Evolutionary conservation across 2,113 vertebrate species (phyloP), one percentile per base, ranked within the genome.

Genomic region (Heterotilapia buettikoferi): DNA sequence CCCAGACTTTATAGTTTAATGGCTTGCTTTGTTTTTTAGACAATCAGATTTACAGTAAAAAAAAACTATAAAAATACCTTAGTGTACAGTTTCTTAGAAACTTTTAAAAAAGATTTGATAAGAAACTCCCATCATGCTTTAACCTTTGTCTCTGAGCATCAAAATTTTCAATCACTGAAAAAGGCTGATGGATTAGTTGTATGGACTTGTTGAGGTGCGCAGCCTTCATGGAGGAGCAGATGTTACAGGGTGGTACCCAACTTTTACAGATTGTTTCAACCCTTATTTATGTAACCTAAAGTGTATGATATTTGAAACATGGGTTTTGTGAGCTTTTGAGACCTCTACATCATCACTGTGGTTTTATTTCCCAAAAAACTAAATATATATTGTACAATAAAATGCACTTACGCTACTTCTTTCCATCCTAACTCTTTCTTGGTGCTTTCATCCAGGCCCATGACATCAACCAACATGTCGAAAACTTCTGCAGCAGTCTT

Each of bases 1-100:
- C 47, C 4, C 53, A 8, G 66, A 40, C 31, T 95, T 94, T 95
- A 96, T 89, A 54, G 83, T 87, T 93, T 94, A 91, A 94, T 80
- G 87, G 87, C 91, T 78, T 88, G 66, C 90, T 93, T 95, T 90
- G 88, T 88, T 82, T 91, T 91, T 88, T 81, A 86, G 73, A 71
- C 43, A 89, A 81, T 80, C 73, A 76, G 19, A 33, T 57, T 88
- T 47, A 86, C 14, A 79, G 43, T 88, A 6, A 76, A 61, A 61
- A 36, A 36, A 36, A 36, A 73, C 19, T 21, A 9, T 54, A 73
- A 29, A 76, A 76, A 10, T 19, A 29, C 24, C 24, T 29, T 47
- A 10, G 24, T 29, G 66, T 71, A 71, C n/a, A 43, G 12, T 43
- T 76, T 47, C 71, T 76, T 9, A 43, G n/a, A 71, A 24, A 71